phyloP scores from a whole-genome alignment of 2,888 invertebrate species.

The Dioctria linearis region DNA sequence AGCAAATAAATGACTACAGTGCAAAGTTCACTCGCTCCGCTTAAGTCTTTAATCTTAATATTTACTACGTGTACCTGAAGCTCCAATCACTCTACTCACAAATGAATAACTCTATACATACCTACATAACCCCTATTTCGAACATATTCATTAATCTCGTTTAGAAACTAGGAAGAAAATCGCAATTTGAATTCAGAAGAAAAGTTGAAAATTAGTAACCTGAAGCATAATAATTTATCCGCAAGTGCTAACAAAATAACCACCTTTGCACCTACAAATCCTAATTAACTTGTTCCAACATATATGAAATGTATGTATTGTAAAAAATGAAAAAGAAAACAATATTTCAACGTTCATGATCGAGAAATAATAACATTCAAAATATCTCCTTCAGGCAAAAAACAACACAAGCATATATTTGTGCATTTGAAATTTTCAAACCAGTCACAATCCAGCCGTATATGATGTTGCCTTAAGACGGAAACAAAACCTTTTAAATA shows the following conservation, averaged over 20 bases:
- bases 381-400: slow-evolving; percentile 38
- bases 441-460: background rate
- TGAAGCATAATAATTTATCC: slow-evolving; percentile 27
- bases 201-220: slow-evolving; percentile 38
- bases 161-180: slow-evolving; percentile 21
- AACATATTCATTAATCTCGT: slow-evolving; percentile 5
- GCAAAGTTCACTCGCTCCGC: no score
- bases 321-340: background rate
- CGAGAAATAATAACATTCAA: slow-evolving; percentile 16
- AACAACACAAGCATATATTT: slow-evolving; percentile 6
- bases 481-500: slow-evolving; percentile 3
- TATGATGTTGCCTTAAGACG: background rate
- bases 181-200: background rate
- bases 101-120: no score
- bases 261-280: slow-evolving; percentile 46
- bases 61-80: no score
- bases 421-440: slow-evolving; percentile 45
- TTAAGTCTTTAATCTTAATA: no score
- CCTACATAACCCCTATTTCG: no score
- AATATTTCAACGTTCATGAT: slow-evolving; percentile 29
- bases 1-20: no score
- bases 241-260: slow-evolving; percentile 42
- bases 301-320: no score
- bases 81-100: no score
- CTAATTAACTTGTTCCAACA: slow-evolving; percentile 41